phyloP scores from a whole-genome alignment of 2,113 vertebrate genomes.

The Hippoglossus stenolepis region DNA sequence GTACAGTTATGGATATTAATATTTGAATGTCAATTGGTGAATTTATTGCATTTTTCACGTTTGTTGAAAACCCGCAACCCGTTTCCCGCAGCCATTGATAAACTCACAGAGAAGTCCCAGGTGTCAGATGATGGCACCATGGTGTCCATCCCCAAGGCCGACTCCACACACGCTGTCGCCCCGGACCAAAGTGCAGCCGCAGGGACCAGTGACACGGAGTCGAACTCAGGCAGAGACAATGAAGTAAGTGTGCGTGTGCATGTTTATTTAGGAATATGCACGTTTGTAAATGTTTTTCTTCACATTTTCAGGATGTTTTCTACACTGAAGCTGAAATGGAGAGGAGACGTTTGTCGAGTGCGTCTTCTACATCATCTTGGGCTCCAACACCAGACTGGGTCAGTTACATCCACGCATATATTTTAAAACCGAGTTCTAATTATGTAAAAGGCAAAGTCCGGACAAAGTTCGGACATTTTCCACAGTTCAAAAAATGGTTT shows the following conservation, averaged over 20 bases:
- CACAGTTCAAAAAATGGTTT: too few relatives aligned
- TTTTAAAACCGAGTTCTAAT: not conserved
- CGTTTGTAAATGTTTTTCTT: conserved; percentile 3
- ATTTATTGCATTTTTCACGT: not conserved
- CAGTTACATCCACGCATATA: conserved; percentile 48
- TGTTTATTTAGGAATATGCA: not conserved
- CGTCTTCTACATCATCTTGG: conserved; percentile 88
- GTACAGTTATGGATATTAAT: conserved; percentile 68
- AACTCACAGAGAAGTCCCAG: conserved; percentile 97
- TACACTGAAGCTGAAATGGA: conserved; percentile 86
- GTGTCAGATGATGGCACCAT: conserved; percentile 97
- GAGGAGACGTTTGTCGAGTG: conserved; percentile 86
- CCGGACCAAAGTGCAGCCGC: conserved; percentile 72
- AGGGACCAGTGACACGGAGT: conserved; percentile 83
- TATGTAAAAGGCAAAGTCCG: too few relatives aligned
- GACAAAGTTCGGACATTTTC: not conserved
- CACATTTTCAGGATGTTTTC: conserved; percentile 85
- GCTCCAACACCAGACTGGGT: conserved; percentile 94
- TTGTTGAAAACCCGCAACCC: not conserved
- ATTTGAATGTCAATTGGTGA: not conserved
- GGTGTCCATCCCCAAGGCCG: conserved; percentile 86
- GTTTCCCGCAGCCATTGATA: conserved; percentile 89
- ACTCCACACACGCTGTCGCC: conserved; percentile 61
- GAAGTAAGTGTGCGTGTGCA: conserved; percentile 71
- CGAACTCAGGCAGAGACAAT: conserved; percentile 82